phyloP scores from a whole-genome alignment of 2,797 vertebrate genomes.

The Scomberomorus guttatus region DNA sequence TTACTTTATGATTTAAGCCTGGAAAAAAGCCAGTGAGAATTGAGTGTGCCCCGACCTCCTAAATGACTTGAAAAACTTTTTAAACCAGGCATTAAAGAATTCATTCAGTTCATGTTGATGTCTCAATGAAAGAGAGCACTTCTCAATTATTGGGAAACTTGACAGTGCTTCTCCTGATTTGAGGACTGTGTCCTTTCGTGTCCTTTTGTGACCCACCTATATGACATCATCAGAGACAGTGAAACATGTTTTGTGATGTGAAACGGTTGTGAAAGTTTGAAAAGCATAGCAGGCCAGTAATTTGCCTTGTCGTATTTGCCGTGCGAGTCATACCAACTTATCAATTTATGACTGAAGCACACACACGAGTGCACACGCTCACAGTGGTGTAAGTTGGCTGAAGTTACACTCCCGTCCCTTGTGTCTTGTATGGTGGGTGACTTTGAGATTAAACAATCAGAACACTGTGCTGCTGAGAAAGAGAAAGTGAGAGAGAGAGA shows the following conservation, averaged over 20 bases:
- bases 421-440: slow-evolving; percentile 55
- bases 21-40: slow-evolving; percentile 19
- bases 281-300: slow-evolving; percentile 37
- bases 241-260: background rate
- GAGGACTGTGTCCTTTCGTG: background rate
- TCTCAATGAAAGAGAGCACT: slow-evolving; percentile 17
- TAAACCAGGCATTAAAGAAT: slow-evolving; percentile 1
- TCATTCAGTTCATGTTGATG: slow-evolving; percentile 2
- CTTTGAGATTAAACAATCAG: slow-evolving; percentile 65
- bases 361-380: slow-evolving; percentile 13
- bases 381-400: slow-evolving; percentile 31
- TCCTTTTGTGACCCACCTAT: slow-evolving; percentile 1
- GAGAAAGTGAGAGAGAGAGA: slow-evolving; percentile 34
- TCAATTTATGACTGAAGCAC: slow-evolving; percentile 34
- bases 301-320: slow-evolving; percentile 27
- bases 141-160: background rate
- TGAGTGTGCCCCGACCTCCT: background rate
- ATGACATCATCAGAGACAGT: slow-evolving; percentile 31
- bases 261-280: slow-evolving; percentile 34
- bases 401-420: slow-evolving; percentile 16
- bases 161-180: background rate
- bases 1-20: slow-evolving; percentile 29
- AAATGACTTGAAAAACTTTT: slow-evolving; percentile 5
- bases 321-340: slow-evolving; percentile 24
- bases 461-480: slow-evolving; percentile 42